Evolutionary conservation across 2,888 invertebrate species (phyloP), one percentile per base, ranked within the genome.

Genomic region (Idaea straminata): DNA sequence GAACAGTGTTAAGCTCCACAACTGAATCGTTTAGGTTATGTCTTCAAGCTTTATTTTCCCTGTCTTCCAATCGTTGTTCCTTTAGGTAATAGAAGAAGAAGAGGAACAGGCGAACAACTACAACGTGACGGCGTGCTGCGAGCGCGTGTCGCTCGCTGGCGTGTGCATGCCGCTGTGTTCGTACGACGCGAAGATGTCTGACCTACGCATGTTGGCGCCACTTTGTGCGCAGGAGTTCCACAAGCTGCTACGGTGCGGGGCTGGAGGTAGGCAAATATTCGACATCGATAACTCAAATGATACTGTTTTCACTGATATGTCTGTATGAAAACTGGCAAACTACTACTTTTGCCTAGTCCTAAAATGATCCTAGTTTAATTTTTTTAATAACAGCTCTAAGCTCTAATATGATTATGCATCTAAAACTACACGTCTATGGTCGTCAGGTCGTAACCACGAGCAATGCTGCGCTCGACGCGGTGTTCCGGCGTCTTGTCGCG

Each of bases 171-270:
- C 96, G 0, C 93, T 97, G 13, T 97, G 97, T 79, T 95, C 96
- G 0, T 97, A 96, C 83, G 95, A 97, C 81, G 96, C 97, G 62
- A 96, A 95, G 78, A 96, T 97, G 95, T 95, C 95, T 4, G 96
- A 97, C 82, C 93, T 97, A 69, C 94, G 96, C 79, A 91, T 94
- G 59, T 83, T 97, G 67, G 96, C 96, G 5, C 94, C 95, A 4
- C 94, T 95, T 3, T 97, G 97, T 81, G 94, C 95, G n/a, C 94
- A 94, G 65, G 96, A 97, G 86, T 95, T 97, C 88, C 95, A 96
- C 81, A 96, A 95, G 77, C 91, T 96, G 15, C 87, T 96, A 15
- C 87, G 95, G 4, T 95, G 95, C 80, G 94, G 94, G 0, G 94
- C 94, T 76, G 95, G 95, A 78, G 94, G 94, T 87, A 66, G 77